These are phyloP conservation scores for Oscheius sp. DNA, from an alignment of 2,888 invertebrate species.

Conservation along the genomic window DNA sequence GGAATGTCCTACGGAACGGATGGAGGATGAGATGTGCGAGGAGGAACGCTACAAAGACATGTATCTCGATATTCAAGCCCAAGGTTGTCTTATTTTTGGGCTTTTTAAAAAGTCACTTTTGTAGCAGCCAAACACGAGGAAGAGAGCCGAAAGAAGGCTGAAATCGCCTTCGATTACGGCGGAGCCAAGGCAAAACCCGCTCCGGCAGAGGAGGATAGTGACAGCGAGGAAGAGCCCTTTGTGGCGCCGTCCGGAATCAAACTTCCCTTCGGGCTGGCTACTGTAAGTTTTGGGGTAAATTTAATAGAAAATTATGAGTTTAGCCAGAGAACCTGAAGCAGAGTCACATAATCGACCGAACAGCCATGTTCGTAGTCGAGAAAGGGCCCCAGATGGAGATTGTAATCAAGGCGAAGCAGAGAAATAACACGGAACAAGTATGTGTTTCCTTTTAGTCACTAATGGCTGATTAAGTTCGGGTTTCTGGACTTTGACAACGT, in stretches of 20 bases:
- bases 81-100: not conserved
- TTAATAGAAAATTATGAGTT: slow-evolving; percentile 36
- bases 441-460: not conserved
- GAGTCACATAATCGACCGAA: slow-evolving; percentile 89
- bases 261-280: slow-evolving; percentile 82
- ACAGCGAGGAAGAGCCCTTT: slow-evolving; percentile 79
- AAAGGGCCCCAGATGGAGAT: slow-evolving; percentile 96
- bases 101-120: slow-evolving; percentile 15
- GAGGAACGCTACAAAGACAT: slow-evolving; percentile 92
- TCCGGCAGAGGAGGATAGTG: slow-evolving; percentile 42
- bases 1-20: slow-evolving; percentile 74
- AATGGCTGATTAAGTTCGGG: slow-evolving; percentile 81
- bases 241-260: slow-evolving; percentile 82
- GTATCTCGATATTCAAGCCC: slow-evolving; percentile 85
- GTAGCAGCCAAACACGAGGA: slow-evolving; percentile 43
- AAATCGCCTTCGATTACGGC: slow-evolving; percentile 36
- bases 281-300: slow-evolving; percentile 67
- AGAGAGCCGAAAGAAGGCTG: slow-evolving; percentile 80
- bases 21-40: slow-evolving; percentile 91
- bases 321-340: slow-evolving; percentile 66
- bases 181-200: not conserved
- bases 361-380: slow-evolving; percentile 77
- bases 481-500: slow-evolving; percentile 88
- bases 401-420: slow-evolving; percentile 94
- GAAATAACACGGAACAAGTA: slow-evolving; percentile 62